Evolutionary conservation across 2,797 vertebrate species (phyloP), one percentile per base, ranked within the genome.

Genomic region (Hoplostethus mediterraneus): DNA sequence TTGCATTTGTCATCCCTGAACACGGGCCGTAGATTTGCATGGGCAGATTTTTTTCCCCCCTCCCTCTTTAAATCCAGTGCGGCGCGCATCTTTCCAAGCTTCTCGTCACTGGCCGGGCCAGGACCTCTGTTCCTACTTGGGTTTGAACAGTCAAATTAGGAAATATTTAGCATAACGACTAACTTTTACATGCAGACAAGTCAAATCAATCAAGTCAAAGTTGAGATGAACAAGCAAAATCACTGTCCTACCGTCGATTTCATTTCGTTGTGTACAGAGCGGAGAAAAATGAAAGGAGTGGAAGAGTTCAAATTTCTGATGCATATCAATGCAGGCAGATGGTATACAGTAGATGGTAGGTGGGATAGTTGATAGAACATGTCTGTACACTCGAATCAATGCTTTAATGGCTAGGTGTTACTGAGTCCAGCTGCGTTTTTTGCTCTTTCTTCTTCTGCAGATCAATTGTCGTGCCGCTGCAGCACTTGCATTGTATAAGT

Each of bases 1-100:
- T 80, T 83, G 65, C 60, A 82, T 86, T 28, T 80, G 28, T 69
- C 40, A 71, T 68, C 70, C 17, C 56, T 62, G 6, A 75, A 67
- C 56, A 59, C 1, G 52, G 48, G 33, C 6, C 7, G 0, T 0
- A 0, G 47, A 67, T 85, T 80, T 89, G 72, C 70, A 82, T 75
- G 4, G 48, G 17, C 17, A 36, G 48, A 21, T 61, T 53, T 61
- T 61, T 40, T 59, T 72, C 17, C 10, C 30, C 53, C 3, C 17
- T 7, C 30, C 53, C 3, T 4, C 56, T 52, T 30, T 33, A 59
- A 71, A 49, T 70, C 38, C 66, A 63, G 73, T 52, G 7, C 40
- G 58, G 14, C 38, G 8, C 11, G 5, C 9, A 45, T 44, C 1
- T 16, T 76, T 63, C 53, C 44, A 17, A 30, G 16, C 13, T 40